Percentiles rank a stretch among this genome's conserved stretches.
phyloP scores from a whole-genome alignment of 2,797 vertebrate genomes.

The Gymnothorax javanicus region DNA sequence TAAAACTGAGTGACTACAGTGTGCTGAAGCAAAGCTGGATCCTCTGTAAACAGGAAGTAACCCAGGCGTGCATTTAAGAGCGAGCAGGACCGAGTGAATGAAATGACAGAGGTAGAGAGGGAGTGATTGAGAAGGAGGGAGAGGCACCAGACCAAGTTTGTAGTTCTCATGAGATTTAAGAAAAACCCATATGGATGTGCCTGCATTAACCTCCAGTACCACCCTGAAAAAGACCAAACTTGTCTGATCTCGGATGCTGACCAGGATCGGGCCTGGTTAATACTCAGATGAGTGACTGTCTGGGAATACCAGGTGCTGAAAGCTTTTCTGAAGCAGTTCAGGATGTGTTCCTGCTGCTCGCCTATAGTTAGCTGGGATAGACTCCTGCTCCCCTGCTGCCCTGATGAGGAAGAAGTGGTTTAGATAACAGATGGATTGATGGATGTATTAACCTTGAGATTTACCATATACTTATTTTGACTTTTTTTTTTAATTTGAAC shows the following conservation, averaged over 20 bases:
- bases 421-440: too few species aligned
- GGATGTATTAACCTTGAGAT: neutral
- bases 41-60: conserved; percentile 58
- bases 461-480: neutral
- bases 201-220: neutral
- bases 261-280: too few species aligned
- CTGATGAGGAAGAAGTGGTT: too few species aligned
- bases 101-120: neutral
- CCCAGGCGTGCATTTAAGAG: conserved; percentile 39
- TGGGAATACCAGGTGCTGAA: too few species aligned
- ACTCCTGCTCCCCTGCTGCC: too few species aligned
- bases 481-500: neutral
- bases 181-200: conserved; percentile 24
- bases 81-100: neutral
- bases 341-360: too few species aligned
- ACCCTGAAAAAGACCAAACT: too few species aligned
- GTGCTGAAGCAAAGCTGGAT: conserved; percentile 41
- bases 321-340: too few species aligned
- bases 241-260: too few species aligned
- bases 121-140: conserved; percentile 1
- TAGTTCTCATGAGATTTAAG: conserved; percentile 16
- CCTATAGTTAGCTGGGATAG: too few species aligned
- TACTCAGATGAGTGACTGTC: too few species aligned
- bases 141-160: neutral
- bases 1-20: conserved; percentile 37